These are phyloP conservation scores for Coreius guichenoti DNA, from an alignment of 2,797 vertebrate species.

Conservation along the genomic window DNA sequence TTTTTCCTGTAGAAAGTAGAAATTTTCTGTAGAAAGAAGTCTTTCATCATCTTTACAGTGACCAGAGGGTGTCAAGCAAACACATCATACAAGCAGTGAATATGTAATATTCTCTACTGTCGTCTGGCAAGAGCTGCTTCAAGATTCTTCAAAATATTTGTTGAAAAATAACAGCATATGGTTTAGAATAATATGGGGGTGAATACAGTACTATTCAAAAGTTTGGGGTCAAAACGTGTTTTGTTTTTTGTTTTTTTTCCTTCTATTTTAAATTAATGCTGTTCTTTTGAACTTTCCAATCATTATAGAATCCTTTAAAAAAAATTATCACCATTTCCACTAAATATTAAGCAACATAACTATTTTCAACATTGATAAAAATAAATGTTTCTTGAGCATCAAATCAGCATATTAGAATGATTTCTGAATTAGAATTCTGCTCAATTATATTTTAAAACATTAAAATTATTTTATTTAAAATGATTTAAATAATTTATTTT, in stretches of 20 bases:
- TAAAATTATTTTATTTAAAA: neutral
- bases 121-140: neutral
- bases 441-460: neutral
- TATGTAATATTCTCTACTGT: neutral
- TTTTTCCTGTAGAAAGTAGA: neutral
- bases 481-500: neutral
- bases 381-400: too few species aligned
- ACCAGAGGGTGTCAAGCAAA: neutral
- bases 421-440: neutral
- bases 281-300: neutral
- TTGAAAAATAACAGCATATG: too few species aligned
- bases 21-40: neutral
- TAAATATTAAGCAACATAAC: too few species aligned
- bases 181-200: neutral
- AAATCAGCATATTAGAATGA: neutral
- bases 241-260: too few species aligned
- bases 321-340: too few species aligned
- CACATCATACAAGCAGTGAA: neutral
- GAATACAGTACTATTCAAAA: neutral
- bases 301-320: neutral
- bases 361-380: neutral
- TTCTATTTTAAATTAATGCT: neutral
- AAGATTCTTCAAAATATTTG: too few species aligned
- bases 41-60: neutral
- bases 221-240: too few species aligned